Conservation (phyloP, 1,140 invertebrate species). For the Drosophila cardini region DNA sequence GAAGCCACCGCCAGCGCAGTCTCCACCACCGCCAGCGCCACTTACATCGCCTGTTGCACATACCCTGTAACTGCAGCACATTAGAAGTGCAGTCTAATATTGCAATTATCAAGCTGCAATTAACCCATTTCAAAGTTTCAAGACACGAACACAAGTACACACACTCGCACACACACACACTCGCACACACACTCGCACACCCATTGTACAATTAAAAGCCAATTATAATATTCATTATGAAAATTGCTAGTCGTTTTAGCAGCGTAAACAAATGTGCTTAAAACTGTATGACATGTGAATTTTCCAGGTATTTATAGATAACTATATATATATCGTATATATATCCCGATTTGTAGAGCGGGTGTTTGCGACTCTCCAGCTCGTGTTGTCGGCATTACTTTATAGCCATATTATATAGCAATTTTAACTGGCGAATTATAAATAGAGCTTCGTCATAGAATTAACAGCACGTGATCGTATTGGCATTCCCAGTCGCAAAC, state of each 20-base stretch:
- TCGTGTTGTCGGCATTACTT: slow-evolving; percentile 21
- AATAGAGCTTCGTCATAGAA: slow-evolving; percentile 28
- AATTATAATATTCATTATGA: slow-evolving; percentile 79
- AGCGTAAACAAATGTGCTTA: slow-evolving; percentile 64
- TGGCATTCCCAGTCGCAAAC: too few species aligned
- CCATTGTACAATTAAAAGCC: slow-evolving; percentile 73
- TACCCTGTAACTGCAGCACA: slow-evolving; percentile 7
- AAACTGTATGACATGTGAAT: slow-evolving; percentile 45
- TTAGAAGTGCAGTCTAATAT: slow-evolving; percentile 65
- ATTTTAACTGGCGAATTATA: slow-evolving; percentile 32
- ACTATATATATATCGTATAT: too few species aligned
- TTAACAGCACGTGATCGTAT: slow-evolving; percentile 23
- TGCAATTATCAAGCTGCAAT: slow-evolving; percentile 74
- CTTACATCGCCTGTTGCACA: slow-evolving; percentile 44
- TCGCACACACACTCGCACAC: not conserved
- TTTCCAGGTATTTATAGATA: too few species aligned
- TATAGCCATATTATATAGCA: slow-evolving; percentile 26
- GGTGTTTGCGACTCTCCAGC: slow-evolving; percentile 3
- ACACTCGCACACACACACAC: slow-evolving; percentile 11
- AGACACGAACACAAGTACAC: slow-evolving; percentile 24
- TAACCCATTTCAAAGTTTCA: slow-evolving; percentile 66
- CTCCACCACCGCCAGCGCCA: too few species aligned
- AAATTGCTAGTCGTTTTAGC: slow-evolving; percentile 55
- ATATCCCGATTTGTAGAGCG: slow-evolving; percentile 66
- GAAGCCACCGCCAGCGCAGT: slow-evolving; percentile 27